Evolutionary conservation across 1,140 invertebrate genomes (phyloP).

Genomic region (Conus ventricosus): DNA sequence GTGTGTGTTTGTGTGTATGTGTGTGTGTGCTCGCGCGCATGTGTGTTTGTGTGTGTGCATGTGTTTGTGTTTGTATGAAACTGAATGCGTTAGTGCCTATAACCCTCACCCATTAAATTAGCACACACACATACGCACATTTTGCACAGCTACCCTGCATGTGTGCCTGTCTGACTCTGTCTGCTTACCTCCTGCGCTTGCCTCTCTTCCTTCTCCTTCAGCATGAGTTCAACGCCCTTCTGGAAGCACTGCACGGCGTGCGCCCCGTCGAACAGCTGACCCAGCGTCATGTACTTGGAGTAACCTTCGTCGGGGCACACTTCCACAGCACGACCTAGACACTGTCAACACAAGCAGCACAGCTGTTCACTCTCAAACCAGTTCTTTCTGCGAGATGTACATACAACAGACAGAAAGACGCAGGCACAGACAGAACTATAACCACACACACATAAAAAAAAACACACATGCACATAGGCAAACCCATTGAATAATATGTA

Average conservation of each 20-base stretch:
- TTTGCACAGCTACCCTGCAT: too few species aligned
- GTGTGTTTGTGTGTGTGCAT: too few species aligned
- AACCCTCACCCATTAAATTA: too few species aligned
- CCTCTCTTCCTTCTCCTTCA: constrained; percentile 56
- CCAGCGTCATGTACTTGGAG: constrained; percentile 75
- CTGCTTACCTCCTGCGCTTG: constrained; percentile 54
- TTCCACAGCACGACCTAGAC: constrained; percentile 71
- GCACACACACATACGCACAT: too few species aligned
- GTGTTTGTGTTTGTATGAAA: too few species aligned
- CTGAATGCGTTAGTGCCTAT: too few species aligned
- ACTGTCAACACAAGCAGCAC: constrained; percentile 54
- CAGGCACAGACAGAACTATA: too few species aligned
- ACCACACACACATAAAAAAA: too few species aligned
- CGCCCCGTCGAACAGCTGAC: constrained; percentile 71
- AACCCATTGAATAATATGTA: too few species aligned
- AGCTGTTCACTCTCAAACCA: not conserved
- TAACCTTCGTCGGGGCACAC: constrained; percentile 72
- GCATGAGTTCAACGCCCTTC: constrained; percentile 74
- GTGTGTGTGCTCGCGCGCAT: too few species aligned
- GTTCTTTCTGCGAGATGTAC: not conserved
- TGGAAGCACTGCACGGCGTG: constrained; percentile 72
- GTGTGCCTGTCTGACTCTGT: not conserved
- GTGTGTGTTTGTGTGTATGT: too few species aligned
- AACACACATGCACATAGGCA: too few species aligned
- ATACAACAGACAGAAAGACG: not conserved